Evolutionary conservation across 2,113 vertebrate genomes (phyloP), one percentile per base, ranked within the genome.

Genomic region (Epinephelus fuscoguttatus): DNA sequence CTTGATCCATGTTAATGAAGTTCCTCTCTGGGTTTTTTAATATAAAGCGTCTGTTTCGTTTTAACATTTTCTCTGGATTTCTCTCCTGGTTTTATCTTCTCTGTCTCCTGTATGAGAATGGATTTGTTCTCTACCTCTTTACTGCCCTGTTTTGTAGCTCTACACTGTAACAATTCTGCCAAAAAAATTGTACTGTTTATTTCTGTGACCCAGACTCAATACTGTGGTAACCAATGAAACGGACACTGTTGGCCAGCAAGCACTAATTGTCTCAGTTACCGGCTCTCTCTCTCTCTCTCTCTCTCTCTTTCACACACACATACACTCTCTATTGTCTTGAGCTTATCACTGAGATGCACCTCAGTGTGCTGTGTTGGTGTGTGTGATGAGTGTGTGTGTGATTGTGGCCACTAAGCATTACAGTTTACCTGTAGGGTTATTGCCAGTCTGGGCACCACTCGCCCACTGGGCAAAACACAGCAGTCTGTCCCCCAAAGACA

Each of bases 381-480:
- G 57, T 79, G 59, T 62, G 67, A 45, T 69, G n/a, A 42, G 47
- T 53, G 49, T 55, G 49, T 64, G n/a, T 69, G 17, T 72, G 25
- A 21, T 7, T 42, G 21, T 37, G 42, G 23, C 67, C 80, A 80
- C 56, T 17, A 47, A 71, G 42, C 53, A 6, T 23, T 49, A 21
- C 12, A 2, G 70, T 84, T 75, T 67, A 84, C 79, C 87, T 87
- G 60, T 2, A 57, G 84, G 81, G 50, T 73, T 6, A 1, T 40
- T 74, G 71, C 78, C 84, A 87, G 64, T 56, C 66, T 61, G 56
- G 64, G 56, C 74, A 45, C 40, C n/a, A 45, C 69, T 85, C 56
- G 1, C 70, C 79, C 64, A 69, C 78, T 71, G 81, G 84, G 68
- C 81, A 64, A 66, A 72, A 53, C 42, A 30, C 30, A 27, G 40